Evolutionary conservation across 2,797 vertebrate genomes (phyloP).

Genomic region (Platyrinchus mystaceus): DNA sequence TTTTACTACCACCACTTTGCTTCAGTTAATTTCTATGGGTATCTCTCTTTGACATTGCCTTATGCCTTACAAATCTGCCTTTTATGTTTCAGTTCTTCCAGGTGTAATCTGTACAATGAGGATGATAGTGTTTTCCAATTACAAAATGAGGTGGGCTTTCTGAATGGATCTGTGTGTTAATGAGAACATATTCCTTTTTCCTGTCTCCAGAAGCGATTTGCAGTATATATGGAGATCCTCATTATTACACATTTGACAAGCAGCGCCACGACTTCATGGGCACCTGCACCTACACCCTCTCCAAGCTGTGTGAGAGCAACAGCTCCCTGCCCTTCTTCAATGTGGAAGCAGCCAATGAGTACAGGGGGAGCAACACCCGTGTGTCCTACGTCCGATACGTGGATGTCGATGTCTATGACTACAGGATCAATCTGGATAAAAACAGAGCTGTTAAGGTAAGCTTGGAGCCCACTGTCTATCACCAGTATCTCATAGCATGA

Average conservation of each 20-base stretch:
- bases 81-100: background rate
- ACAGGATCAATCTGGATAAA: conserved; percentile 37
- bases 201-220: background rate
- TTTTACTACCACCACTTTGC: background rate
- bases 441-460: conserved; percentile 33
- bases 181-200: background rate
- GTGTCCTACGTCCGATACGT: background rate
- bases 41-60: background rate
- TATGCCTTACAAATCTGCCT: background rate
- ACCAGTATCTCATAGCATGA: background rate
- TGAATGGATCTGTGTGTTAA: background rate
- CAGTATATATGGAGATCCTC: conserved; percentile 36
- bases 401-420: background rate
- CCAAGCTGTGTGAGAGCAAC: conserved; percentile 22
- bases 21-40: background rate
- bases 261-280: conserved; percentile 65
- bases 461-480: background rate
- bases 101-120: background rate
- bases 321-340: conserved; percentile 50
- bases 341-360: conserved; percentile 48
- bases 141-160: background rate
- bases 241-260: conserved; percentile 65
- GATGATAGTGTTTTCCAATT: background rate
- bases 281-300: conserved; percentile 52
- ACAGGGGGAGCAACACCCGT: background rate